Evolutionary conservation across 2,888 invertebrate species (phyloP).

Genomic region (Megaustenia siamemsis): DNA sequence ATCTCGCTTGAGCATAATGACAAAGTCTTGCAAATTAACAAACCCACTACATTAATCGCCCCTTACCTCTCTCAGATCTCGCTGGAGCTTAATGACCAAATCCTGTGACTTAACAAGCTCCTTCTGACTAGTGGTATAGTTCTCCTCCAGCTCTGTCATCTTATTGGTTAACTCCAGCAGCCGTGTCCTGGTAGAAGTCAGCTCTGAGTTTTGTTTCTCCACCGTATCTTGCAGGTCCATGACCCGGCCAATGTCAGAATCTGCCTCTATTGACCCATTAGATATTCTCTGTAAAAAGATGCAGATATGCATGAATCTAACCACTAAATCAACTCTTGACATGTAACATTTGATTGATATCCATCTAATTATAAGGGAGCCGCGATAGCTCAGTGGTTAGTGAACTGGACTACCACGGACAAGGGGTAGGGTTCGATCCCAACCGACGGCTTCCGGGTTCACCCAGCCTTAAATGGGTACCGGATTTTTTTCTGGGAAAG

Average conservation of each 20-base stretch:
- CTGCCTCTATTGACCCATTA: slow-evolving; percentile 84
- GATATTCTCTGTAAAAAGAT: slow-evolving; percentile 82
- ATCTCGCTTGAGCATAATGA: no score
- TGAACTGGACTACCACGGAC: no score
- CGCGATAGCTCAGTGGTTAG: no score
- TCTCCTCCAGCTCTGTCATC: slow-evolving; percentile 93
- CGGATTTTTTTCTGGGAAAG: no score
- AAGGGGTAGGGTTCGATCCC: no score
- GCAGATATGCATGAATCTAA: not conserved
- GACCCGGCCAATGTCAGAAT: slow-evolving; percentile 82
- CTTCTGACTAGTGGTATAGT: slow-evolving; percentile 91
- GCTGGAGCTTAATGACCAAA: slow-evolving; percentile 92
- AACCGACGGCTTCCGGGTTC: no score
- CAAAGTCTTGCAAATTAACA: no score
- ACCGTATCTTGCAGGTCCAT: slow-evolving; percentile 82
- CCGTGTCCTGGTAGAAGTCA: slow-evolving; percentile 93
- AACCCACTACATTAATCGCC: no score
- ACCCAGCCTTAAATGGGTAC: no score
- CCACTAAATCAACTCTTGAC: not conserved
- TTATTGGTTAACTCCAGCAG: slow-evolving; percentile 89
- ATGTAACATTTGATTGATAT: not conserved
- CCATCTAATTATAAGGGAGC: no score
- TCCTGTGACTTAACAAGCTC: slow-evolving; percentile 89
- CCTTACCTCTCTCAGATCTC: slow-evolving; percentile 86
- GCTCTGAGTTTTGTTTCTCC: slow-evolving; percentile 89